Percentiles rank a stretch among this genome's conserved stretches.
Evolutionary conservation across 2,797 vertebrate genomes (phyloP).

Genomic region (Phataginus tetradactyla): DNA sequence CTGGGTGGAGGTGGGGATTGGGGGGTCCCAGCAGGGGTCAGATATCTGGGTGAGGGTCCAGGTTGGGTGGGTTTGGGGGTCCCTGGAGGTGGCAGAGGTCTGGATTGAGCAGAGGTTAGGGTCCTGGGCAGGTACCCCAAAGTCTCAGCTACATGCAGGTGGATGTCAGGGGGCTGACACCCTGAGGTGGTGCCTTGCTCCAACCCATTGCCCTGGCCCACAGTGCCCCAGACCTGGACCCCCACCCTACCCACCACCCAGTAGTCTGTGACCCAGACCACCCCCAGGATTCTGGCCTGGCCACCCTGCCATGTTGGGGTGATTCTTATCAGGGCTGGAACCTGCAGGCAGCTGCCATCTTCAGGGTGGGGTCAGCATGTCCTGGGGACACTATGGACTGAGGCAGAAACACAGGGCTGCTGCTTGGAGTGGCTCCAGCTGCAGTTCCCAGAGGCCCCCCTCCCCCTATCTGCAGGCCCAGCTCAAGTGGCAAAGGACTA

Average conservation of each 20-base stretch:
- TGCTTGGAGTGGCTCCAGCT: neutral
- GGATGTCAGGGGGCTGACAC: neutral
- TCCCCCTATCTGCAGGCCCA: neutral
- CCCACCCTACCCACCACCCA: neutral
- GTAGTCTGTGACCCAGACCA: neutral
- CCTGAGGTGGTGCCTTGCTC: accelerated
- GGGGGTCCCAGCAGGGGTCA: neutral
- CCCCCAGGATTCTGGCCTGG: neutral
- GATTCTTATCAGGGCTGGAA: too few relatives aligned
- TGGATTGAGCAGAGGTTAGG: neutral
- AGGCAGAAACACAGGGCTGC: too few relatives aligned
- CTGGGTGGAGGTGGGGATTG: neutral
- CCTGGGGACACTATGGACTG: too few relatives aligned
- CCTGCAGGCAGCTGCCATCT: too few relatives aligned
- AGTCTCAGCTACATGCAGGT: too few relatives aligned
- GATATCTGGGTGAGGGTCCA: too few relatives aligned
- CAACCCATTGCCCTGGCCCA: neutral
- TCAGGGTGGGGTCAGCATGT: too few relatives aligned
- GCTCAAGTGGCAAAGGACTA: neutral
- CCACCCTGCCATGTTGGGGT: too few relatives aligned
- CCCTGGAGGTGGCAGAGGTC: neutral
- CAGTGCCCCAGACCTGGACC: neutral
- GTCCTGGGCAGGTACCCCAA: neutral
- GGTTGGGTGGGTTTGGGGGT: too few relatives aligned
- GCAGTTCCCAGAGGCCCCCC: neutral